These are phyloP conservation scores for Channa maculata DNA, from an alignment of 2,113 vertebrate species.

Conservation along the genomic window DNA sequence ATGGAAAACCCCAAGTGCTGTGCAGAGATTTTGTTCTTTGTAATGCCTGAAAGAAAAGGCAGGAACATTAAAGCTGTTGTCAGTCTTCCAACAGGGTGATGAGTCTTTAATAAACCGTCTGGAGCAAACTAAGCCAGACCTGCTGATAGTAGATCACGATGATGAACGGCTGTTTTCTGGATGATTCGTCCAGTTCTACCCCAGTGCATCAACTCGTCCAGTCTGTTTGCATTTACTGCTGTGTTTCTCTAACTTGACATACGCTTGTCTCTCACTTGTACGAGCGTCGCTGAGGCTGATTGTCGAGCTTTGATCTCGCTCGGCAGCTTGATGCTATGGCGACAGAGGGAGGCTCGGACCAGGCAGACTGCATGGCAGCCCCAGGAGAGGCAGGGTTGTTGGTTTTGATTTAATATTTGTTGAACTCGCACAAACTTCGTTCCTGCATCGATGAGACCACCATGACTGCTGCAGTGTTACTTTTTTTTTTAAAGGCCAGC, in stretches of 20 bases:
- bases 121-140: background rate
- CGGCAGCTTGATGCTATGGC: background rate
- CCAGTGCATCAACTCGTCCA: background rate
- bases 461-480: slow-evolving; percentile 4
- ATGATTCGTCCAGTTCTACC: too few relatives aligned
- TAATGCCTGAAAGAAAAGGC: too few relatives aligned
- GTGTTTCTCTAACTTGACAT: background rate
- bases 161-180: too few relatives aligned
- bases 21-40: too few relatives aligned
- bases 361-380: slow-evolving; percentile 39
- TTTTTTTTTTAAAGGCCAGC: slow-evolving; percentile 13
- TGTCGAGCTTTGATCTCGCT: slow-evolving; percentile 11
- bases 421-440: slow-evolving; percentile 1
- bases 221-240: slow-evolving; percentile 18
- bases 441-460: slow-evolving; percentile 38
- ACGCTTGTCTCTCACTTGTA: background rate
- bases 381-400: slow-evolving; percentile 30
- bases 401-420: slow-evolving; percentile 46
- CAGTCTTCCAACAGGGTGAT: background rate
- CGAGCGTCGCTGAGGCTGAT: background rate
- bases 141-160: too few relatives aligned
- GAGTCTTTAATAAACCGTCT: slow-evolving; percentile 3
- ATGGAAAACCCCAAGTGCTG: too few relatives aligned
- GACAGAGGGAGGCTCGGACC: background rate
- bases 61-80: background rate